These are phyloP conservation scores for Thrips palmi DNA, from an alignment of 1,140 invertebrate species.

Conservation along the genomic window DNA sequence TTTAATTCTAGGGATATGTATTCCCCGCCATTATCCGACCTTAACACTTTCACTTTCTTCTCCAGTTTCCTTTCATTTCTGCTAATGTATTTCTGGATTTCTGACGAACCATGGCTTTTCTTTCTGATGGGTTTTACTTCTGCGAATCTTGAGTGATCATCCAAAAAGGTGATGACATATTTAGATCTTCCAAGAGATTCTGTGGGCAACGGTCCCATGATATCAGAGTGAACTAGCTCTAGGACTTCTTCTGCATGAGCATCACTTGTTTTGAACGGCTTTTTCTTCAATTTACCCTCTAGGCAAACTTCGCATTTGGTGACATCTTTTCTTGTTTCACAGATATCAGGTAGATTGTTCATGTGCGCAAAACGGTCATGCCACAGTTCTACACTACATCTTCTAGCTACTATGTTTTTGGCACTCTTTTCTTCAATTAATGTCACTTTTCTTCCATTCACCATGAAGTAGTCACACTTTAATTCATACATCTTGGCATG, in stretches of 20 bases:
- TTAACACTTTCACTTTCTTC: slow-evolving; percentile 14
- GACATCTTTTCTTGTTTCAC: no score
- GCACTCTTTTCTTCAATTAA: background rate
- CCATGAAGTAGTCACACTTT: no score
- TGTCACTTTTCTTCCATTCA: no score
- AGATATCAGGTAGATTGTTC: no score
- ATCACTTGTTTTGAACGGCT: no score
- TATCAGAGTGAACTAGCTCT: slow-evolving; percentile 20
- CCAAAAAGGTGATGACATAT: slow-evolving; percentile 23
- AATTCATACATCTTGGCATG: no score
- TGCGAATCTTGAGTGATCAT: slow-evolving; percentile 22
- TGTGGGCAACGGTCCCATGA: slow-evolving; percentile 20
- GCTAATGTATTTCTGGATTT: slow-evolving; percentile 16
- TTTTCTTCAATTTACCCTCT: no score
- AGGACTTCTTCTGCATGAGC: slow-evolving; percentile 13
- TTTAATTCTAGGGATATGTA: slow-evolving; percentile 4
- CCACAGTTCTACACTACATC: slow-evolving; percentile 5
- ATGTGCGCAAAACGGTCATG: slow-evolving; percentile 8
- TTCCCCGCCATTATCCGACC: slow-evolving; percentile 18
- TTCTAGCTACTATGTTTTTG: background rate
- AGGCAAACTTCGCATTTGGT: no score
- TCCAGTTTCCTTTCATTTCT: slow-evolving; percentile 14
- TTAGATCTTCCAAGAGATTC: slow-evolving; percentile 16
- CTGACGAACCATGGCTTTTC: slow-evolving; percentile 19
- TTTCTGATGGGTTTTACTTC: slow-evolving; percentile 19